Percentiles rank a stretch among this genome's conserved stretches.
Conservation (phyloP, 2,888 invertebrate genomes). For the Chloromyia formosa region DNA sequence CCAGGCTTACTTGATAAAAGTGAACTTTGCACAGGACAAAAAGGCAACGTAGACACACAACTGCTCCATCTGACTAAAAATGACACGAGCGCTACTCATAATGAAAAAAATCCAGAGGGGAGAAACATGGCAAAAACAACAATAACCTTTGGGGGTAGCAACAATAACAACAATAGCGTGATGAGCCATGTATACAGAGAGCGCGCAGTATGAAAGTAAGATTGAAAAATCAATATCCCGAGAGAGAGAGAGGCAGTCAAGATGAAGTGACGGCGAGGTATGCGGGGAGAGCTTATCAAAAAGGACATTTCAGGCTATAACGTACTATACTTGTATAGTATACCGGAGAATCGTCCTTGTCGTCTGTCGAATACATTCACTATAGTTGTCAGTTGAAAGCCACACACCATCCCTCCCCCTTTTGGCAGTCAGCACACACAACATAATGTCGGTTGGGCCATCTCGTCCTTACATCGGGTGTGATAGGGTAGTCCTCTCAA, state of each 20-base stretch:
- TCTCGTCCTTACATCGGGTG: too few relatives aligned
- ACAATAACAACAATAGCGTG: slow-evolving; percentile 16
- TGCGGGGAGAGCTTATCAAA: too few relatives aligned
- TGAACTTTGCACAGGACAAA: not conserved
- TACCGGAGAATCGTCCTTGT: not conserved
- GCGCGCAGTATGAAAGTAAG: slow-evolving; percentile 20
- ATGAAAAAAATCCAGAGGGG: not conserved
- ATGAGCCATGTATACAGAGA: too few relatives aligned
- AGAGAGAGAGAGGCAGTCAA: slow-evolving; percentile 19
- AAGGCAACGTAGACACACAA: slow-evolving; percentile 30
- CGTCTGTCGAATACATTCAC: slow-evolving; percentile 3
- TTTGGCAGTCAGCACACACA: not conserved
- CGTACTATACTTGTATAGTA: too few relatives aligned
- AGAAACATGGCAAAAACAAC: not conserved
- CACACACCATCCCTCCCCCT: too few relatives aligned
- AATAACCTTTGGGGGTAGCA: not conserved
- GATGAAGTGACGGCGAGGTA: too few relatives aligned
- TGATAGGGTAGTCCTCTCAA: not conserved
- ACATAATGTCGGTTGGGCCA: slow-evolving; percentile 10
- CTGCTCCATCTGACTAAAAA: slow-evolving; percentile 32
- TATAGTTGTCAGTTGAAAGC: not conserved
- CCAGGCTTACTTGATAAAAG: too few relatives aligned
- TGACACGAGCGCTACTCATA: slow-evolving; percentile 11
- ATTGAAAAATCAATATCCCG: slow-evolving; percentile 39
- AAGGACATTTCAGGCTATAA: too few relatives aligned